Evolutionary conservation across 2,888 invertebrate species (phyloP).

Genomic region (Lasius platythorax): DNA sequence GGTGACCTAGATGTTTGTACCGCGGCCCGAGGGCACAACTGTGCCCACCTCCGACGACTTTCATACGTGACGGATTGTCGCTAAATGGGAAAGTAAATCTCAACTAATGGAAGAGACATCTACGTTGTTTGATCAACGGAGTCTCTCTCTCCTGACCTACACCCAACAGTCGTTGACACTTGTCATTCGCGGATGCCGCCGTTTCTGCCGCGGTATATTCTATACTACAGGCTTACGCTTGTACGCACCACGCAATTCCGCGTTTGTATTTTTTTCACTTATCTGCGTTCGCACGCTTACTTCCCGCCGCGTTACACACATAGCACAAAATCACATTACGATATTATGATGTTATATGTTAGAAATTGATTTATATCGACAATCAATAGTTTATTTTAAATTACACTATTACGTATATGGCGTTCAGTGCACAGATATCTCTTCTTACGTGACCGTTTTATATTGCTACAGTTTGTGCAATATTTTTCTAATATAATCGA

Average conservation of each 20-base stretch:
- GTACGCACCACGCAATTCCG: conserved; percentile 63
- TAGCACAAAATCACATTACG: neutral
- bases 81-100: conserved; percentile 85
- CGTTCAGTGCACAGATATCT: conserved; percentile 17
- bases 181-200: conserved; percentile 77
- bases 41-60: conserved; percentile 77
- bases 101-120: conserved; percentile 85
- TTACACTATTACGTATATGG: neutral
- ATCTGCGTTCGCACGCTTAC: neutral
- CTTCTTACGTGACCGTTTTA: conserved; percentile 50
- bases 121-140: conserved; percentile 83
- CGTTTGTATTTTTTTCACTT: conserved; percentile 57
- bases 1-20: conserved; percentile 68
- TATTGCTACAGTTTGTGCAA: conserved; percentile 63
- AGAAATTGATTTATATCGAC: neutral
- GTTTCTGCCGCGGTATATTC: conserved; percentile 61
- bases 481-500: conserved; percentile 68
- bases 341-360: neutral
- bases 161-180: conserved; percentile 83
- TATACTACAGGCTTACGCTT: conserved; percentile 53
- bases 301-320: neutral
- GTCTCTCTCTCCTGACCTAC: conserved; percentile 83
- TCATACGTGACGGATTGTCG: conserved; percentile 84
- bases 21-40: conserved; percentile 60
- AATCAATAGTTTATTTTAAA: neutral